Evolutionary conservation across 2,113 vertebrate species (phyloP).

Genomic region (Gila orcuttii): DNA sequence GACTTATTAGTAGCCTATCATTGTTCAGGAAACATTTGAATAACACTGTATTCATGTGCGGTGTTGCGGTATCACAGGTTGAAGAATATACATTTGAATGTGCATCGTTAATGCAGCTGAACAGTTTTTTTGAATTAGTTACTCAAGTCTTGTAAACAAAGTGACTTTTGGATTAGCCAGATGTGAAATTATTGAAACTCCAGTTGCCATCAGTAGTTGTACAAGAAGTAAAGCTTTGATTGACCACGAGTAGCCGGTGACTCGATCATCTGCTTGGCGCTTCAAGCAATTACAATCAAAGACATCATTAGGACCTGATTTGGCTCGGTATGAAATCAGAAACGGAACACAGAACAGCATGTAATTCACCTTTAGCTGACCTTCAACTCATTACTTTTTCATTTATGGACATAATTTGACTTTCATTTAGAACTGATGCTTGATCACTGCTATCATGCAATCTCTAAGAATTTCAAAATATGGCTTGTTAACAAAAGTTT

Average conservation of each 20-base stretch:
- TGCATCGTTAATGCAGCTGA: background rate
- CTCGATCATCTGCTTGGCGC: background rate
- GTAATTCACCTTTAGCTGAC: slow-evolving; percentile 35
- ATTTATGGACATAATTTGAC: slow-evolving; percentile 8
- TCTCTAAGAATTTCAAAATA: background rate
- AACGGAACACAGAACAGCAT: slow-evolving; percentile 29
- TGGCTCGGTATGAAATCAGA: slow-evolving; percentile 27
- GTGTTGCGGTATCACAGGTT: background rate
- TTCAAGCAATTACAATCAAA: slow-evolving; percentile 34
- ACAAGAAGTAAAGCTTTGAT: background rate
- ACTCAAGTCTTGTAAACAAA: background rate
- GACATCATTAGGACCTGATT: slow-evolving; percentile 38
- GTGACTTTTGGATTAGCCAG: background rate
- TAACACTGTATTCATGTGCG: background rate
- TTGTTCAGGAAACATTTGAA: background rate
- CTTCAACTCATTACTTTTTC: slow-evolving; percentile 34
- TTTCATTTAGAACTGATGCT: background rate
- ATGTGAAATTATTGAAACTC: background rate
- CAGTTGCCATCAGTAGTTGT: background rate
- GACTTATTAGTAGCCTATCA: background rate
- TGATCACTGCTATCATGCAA: background rate
- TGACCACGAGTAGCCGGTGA: background rate
- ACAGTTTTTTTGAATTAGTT: background rate
- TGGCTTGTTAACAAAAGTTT: background rate
- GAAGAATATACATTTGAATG: too few species aligned